Percentiles rank a stretch among this genome's conserved stretches.
Evolutionary conservation across 1,140 invertebrate species (phyloP).

Genomic region (Drosophila rufa): DNA sequence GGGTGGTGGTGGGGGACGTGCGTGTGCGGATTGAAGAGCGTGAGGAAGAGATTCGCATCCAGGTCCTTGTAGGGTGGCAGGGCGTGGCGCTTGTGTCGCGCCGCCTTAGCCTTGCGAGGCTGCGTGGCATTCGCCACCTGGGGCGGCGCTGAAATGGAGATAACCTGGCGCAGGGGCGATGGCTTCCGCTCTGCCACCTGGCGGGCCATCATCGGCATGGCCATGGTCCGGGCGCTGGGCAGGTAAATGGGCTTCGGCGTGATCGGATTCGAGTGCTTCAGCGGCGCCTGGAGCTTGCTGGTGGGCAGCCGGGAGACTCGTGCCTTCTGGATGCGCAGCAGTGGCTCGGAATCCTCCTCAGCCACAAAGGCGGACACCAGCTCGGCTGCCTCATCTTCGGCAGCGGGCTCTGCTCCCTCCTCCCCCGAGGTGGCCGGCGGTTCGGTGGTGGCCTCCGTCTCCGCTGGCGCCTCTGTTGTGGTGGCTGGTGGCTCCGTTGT

Average conservation of each 20-base stretch:
- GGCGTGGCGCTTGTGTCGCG: slow-evolving; percentile 68
- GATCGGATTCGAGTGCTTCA: slow-evolving; percentile 70
- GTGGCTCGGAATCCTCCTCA: slow-evolving; percentile 70
- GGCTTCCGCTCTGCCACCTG: slow-evolving; percentile 47
- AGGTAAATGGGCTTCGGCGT: slow-evolving; percentile 69
- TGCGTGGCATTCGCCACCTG: slow-evolving; percentile 16
- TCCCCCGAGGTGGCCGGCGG: slow-evolving; percentile 33
- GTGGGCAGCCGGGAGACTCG: slow-evolving; percentile 68
- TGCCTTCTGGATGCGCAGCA: slow-evolving; percentile 75
- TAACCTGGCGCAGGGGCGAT: slow-evolving; percentile 24
- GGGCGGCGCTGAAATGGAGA: slow-evolving; percentile 37
- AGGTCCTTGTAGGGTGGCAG: slow-evolving; percentile 68
- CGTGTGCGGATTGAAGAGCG: slow-evolving; percentile 64
- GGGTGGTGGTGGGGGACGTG: slow-evolving; percentile 47
- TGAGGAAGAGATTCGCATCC: slow-evolving; percentile 75
- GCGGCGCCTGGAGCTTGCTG: slow-evolving; percentile 73
- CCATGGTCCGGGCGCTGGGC: slow-evolving; percentile 57
- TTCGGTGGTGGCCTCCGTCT: slow-evolving; percentile 52
- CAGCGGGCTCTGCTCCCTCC: slow-evolving; percentile 35
- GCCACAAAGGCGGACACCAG: slow-evolving; percentile 73
- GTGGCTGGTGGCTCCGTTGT: slow-evolving; percentile 43
- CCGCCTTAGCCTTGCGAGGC: slow-evolving; percentile 30
- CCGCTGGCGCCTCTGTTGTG: slow-evolving; percentile 49
- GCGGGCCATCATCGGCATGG: slow-evolving; percentile 69
- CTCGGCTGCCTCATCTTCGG: slow-evolving; percentile 72